Percentiles rank a stretch among this genome's conserved stretches.
Evolutionary conservation across 2,113 vertebrate species (phyloP).

Genomic region (Anser cygnoides): DNA sequence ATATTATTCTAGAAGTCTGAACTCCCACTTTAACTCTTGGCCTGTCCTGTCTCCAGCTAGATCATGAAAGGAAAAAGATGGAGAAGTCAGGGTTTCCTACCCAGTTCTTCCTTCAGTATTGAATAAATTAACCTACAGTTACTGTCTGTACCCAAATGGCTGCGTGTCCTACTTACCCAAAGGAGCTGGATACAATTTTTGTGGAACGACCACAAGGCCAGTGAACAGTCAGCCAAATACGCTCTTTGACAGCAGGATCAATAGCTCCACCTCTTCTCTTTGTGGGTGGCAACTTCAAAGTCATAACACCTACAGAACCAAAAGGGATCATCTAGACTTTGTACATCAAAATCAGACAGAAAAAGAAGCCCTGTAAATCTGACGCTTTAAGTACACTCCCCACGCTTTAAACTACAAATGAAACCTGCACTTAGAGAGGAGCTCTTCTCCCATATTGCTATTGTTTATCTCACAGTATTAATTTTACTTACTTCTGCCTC

Average conservation of each 20-base stretch:
- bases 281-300: conserved; percentile 89
- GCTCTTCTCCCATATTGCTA: no score
- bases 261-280: conserved; percentile 86
- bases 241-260: conserved; percentile 88
- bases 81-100: neutral
- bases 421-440: neutral
- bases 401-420: neutral
- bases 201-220: conserved; percentile 84
- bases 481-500: conserved; percentile 83
- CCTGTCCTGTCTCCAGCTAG: neutral
- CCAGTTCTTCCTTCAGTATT: neutral
- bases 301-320: conserved; percentile 79
- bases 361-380: neutral
- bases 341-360: neutral
- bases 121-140: neutral
- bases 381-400: neutral
- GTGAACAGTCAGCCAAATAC: conserved; percentile 92
- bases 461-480: neutral
- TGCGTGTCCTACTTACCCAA: conserved; percentile 80
- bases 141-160: neutral
- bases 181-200: conserved; percentile 89
- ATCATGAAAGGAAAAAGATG: neutral
- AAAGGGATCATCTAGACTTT: neutral
- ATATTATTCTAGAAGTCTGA: neutral
- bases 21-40: neutral